Evolutionary conservation across 2,113 vertebrate species (phyloP).

Genomic region (Chaetura pelagica): DNA sequence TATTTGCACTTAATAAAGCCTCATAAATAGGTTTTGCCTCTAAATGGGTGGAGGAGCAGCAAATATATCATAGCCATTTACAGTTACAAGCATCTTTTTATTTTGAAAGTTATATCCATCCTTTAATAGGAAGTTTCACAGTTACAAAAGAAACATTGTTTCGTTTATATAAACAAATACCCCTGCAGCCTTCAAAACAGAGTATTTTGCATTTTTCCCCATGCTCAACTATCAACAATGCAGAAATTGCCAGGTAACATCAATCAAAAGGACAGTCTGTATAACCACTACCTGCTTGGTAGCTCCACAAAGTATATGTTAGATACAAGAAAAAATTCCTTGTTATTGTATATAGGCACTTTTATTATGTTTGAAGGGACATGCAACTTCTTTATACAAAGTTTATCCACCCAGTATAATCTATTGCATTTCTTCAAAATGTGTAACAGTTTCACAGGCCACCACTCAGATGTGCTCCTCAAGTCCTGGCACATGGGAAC

Average conservation of each 20-base stretch:
- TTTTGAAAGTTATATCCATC: constrained; percentile 68
- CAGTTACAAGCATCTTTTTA: constrained; percentile 74
- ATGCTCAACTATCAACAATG: neutral
- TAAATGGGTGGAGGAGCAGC: constrained; percentile 61
- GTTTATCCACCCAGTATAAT: neutral
- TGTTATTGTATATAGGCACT: neutral
- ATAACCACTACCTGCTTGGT: neutral
- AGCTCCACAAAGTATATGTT: neutral
- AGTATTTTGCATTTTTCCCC: neutral
- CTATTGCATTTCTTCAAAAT: neutral
- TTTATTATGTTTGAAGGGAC: neutral
- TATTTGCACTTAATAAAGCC: constrained; percentile 85
- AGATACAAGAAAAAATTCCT: neutral
- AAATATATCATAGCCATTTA: constrained; percentile 70
- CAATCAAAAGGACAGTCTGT: neutral
- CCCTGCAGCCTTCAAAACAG: neutral
- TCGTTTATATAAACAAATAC: constrained; percentile 60
- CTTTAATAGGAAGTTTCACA: constrained; percentile 75
- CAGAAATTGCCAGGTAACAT: neutral
- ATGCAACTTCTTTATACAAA: neutral
- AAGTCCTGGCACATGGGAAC: neutral
- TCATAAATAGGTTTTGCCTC: constrained; percentile 81
- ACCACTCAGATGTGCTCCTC: neutral
- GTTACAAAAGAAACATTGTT: constrained; percentile 62
- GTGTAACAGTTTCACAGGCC: neutral